Conservation (phyloP, 2,888 invertebrate genomes). For the Neocrepidodera transversa region DNA sequence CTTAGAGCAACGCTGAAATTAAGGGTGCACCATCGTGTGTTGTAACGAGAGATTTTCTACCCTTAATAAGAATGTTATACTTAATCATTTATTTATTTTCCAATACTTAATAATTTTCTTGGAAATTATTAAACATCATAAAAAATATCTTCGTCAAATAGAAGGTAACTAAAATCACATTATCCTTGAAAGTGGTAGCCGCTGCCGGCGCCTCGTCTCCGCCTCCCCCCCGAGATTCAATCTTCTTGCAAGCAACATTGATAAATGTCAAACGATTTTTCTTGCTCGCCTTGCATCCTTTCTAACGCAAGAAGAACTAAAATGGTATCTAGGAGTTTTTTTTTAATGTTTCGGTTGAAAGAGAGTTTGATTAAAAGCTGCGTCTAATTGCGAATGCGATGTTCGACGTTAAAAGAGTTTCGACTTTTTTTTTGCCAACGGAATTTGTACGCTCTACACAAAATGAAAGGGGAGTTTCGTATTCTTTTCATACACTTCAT, state of each 20-base stretch:
- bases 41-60: too few relatives aligned
- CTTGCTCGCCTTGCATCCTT: slow-evolving; percentile 60
- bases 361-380: slow-evolving; percentile 53
- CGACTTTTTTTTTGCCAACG: not conserved
- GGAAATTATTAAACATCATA: slow-evolving; percentile 1
- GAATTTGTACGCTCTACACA: not conserved
- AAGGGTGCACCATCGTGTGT: too few relatives aligned
- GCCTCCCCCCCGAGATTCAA: slow-evolving; percentile 56
- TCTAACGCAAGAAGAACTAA: slow-evolving; percentile 56
- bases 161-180: slow-evolving; percentile 61
- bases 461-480: too few relatives aligned
- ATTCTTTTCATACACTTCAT: too few relatives aligned
- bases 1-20: too few relatives aligned
- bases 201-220: slow-evolving; percentile 43
- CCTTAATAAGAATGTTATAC: too few relatives aligned
- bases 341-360: slow-evolving; percentile 49
- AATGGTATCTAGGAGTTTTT: slow-evolving; percentile 46
- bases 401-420: slow-evolving; percentile 14
- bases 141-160: slow-evolving; percentile 49
- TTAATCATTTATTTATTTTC: too few relatives aligned
- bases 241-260: slow-evolving; percentile 60
- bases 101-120: not conserved
- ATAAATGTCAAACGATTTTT: slow-evolving; percentile 66
- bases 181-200: slow-evolving; percentile 44
- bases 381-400: slow-evolving; percentile 48